Base-by-base conservation (phyloP, 2,113 vertebrate genomes). In the Larimichthys polyactis region DNA sequence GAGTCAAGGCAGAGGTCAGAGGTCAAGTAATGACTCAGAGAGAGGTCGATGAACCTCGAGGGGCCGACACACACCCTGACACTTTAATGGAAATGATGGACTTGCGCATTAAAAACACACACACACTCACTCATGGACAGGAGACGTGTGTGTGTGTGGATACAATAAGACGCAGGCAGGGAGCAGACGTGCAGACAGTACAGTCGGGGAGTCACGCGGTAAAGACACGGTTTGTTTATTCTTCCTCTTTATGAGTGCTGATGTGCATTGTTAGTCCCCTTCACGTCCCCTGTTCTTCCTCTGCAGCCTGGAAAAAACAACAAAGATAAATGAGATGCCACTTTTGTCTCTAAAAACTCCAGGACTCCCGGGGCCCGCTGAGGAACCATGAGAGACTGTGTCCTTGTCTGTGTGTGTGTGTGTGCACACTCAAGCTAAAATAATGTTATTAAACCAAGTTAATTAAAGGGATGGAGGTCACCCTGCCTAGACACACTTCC, bases 1-100 rank as follows among this genome's bases (percentile, higher is more conserved):
- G 51, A 70, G 71, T 86, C 70, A 52, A 52, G n/a, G 16, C 66
- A 36, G 24, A 8, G 32, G 32, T 36, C 32, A 36, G 51, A 87
- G 86, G 79, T 87, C 82, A 81, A 81, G 78, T 78, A 82, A 88
- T 90, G 85, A 92, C 83, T 89, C 70, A 80, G 52, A 75, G 82
- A 75, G 73, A 72, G 64, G 84, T 90, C 14, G 57, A 36, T 75
- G 79, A 77, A 80, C 74, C 57, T 77, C 44, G 15, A 29, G 43
- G 32, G 65, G 24, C 22, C 67, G 44, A 71, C 70, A 59, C 75
- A 65, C 58, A 66, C 49, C 54, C 51, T n/a, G 44, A 58, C 73
- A 58, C 64, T 82, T 86, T 82, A 81, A 84, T 78, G 68, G 44
- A 59, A 58, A 74, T 44, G 81, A 80, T 79, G 71, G 75, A 78